Evolutionary conservation across 1,140 invertebrate genomes (phyloP), one percentile per base, ranked within the genome.

Genomic region (Acromyrmex charruanus): DNA sequence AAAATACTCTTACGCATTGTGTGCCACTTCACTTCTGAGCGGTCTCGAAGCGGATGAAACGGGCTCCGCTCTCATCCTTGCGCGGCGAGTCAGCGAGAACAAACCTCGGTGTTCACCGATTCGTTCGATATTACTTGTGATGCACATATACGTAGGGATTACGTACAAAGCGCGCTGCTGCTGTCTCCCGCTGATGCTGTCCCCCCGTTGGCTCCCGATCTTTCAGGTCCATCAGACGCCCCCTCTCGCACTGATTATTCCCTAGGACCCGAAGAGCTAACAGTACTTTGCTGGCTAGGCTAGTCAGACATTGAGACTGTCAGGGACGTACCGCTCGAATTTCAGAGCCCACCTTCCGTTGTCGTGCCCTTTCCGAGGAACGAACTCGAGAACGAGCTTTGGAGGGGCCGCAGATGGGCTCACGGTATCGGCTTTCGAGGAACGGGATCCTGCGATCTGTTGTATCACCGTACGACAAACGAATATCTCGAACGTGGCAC

Each of bases 1-100:
- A 93, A 93, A 93, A 94, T 94, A 94, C 94, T 95, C 94, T 94
- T 94, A 94, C 94, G 94, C 94, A 94, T 94, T 94, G 93, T 94
- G 94, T 95, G 94, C 94, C 93, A 95, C 94, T 94, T 94, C 93
- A 93, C 92, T 94, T 93, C 88, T 89, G 92, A 93, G 85, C 88
- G 82, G 88, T 88, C 77, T 86, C 81, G 86, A 87, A 75, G 58
- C 69, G 87, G 69, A 74, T 88, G 82, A 39, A 88, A 39, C 79
- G 87, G 69, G 69, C 53, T 61, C n/a, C 85, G 69, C 61, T 84
- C 80, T 74, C 66, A 69, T 87, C 88, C 61, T 87, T 77, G 77
- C 79, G 25, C 85, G 39, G 65, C 55, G 25, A 72, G 69, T 66
- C 51, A 72, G 44, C 77, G 90, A 87, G 88, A 80, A 89, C 86